These are phyloP conservation scores for Arizona elegans DNA, from an alignment of 2,113 vertebrate genomes.

Conservation along the genomic window DNA sequence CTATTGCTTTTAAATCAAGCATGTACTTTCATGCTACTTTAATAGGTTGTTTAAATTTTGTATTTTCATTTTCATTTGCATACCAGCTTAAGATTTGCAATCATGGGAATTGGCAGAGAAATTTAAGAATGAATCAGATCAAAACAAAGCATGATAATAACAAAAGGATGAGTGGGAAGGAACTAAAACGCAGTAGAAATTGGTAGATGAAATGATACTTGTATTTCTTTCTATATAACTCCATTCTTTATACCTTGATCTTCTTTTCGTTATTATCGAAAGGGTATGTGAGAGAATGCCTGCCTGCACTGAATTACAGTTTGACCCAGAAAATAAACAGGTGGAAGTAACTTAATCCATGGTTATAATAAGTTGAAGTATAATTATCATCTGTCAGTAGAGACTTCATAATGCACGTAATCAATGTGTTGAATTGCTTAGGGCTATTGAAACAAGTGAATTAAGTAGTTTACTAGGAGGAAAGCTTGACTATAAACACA, in stretches of 20 bases:
- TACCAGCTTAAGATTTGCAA: not conserved
- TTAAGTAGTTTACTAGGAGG: not conserved
- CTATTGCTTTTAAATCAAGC: not conserved
- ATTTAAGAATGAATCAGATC: not conserved
- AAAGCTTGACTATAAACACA: not conserved
- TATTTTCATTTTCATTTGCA: not conserved
- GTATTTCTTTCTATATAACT: not conserved
- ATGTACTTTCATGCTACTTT: not conserved
- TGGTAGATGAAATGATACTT: not conserved
- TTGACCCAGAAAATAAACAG: not conserved
- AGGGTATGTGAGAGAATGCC: not conserved
- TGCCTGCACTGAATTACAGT: not conserved
- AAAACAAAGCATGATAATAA: not conserved
- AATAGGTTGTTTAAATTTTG: not conserved
- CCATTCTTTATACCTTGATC: not conserved
- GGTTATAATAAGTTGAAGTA: not conserved
- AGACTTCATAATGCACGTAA: not conserved
- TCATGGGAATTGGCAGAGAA: not conserved
- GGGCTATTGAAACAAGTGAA: not conserved
- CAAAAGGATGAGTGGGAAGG: not conserved
- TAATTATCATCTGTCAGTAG: not conserved
- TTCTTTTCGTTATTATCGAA: not conserved
- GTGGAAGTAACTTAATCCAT: not conserved
- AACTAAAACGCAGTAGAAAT: not conserved
- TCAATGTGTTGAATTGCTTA: not conserved